Percentiles rank a stretch among this genome's conserved stretches.
Conservation (phyloP, 2,113 vertebrate species). For the Empidonax traillii region DNA sequence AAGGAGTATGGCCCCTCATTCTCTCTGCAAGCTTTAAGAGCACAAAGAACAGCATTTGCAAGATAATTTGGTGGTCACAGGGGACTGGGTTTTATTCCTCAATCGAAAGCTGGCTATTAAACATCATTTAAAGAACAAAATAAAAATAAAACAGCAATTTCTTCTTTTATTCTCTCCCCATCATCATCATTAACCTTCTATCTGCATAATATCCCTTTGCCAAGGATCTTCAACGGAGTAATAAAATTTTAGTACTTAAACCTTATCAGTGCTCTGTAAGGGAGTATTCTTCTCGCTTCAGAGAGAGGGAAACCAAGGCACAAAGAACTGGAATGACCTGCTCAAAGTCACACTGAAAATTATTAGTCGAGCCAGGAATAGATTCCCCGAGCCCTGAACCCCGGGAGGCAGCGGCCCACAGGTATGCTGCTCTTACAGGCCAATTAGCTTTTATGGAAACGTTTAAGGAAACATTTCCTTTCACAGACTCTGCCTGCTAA, state of each 20-base stretch:
- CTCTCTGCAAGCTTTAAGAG: neutral
- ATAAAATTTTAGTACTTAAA: slow-evolving; percentile 60
- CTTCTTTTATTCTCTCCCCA: slow-evolving; percentile 48
- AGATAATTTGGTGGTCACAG: slow-evolving; percentile 49
- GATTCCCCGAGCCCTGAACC: neutral
- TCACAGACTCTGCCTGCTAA: slow-evolving; percentile 44
- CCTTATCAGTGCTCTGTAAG: slow-evolving; percentile 3
- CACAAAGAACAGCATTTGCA: neutral
- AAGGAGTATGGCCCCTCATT: neutral
- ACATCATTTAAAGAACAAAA: slow-evolving; percentile 62
- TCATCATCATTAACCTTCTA: slow-evolving; percentile 64
- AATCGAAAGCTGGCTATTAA: slow-evolving; percentile 54
- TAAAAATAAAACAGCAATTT: slow-evolving; percentile 62
- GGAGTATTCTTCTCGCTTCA: slow-evolving; percentile 15
- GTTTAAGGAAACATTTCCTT: slow-evolving; percentile 58
- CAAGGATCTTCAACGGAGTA: slow-evolving; percentile 24
- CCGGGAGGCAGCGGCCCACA: neutral
- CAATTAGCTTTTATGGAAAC: slow-evolving; percentile 60
- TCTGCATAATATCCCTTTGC: slow-evolving; percentile 27
- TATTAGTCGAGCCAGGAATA: slow-evolving; percentile 22
- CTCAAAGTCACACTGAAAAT: slow-evolving; percentile 43
- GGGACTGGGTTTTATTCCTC: slow-evolving; percentile 50
- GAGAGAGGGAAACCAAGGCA: slow-evolving; percentile 32
- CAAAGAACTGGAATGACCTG: slow-evolving; percentile 41
- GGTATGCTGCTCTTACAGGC: slow-evolving; percentile 29